A percentile compares a stretch with the other conserved stretches of the same genome.
Evolutionary conservation across 2,888 invertebrate species (phyloP).

Genomic region (Cerastis rubricosa): DNA sequence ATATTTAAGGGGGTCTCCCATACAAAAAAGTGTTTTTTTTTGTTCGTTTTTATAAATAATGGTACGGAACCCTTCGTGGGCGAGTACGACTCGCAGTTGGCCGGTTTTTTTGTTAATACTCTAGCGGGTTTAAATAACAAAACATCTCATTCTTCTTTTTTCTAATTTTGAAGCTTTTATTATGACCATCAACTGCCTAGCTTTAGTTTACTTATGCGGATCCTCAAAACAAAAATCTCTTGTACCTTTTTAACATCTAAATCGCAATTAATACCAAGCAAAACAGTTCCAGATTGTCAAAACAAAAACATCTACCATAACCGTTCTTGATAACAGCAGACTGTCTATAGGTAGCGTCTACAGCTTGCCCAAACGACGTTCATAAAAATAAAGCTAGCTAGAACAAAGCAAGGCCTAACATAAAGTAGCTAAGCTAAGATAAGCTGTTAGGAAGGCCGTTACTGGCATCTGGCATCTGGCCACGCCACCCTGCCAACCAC

Average conservation of each 20-base stretch:
- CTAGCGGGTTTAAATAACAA: no score
- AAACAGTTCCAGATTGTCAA: neutral
- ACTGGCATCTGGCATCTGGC: constrained; percentile 72
- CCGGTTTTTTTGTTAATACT: no score
- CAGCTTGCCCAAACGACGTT: constrained; percentile 46
- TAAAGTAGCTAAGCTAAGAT: constrained; percentile 64
- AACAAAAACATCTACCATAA: constrained; percentile 28
- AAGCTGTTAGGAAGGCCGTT: constrained; percentile 69
- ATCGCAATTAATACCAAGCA: neutral
- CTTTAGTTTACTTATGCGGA: no score
- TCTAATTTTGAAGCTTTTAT: no score
- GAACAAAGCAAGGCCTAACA: constrained; percentile 56
- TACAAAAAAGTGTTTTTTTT: no score
- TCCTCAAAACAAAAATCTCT: neutral
- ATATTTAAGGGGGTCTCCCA: no score
- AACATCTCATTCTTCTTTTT: no score
- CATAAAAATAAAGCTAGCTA: constrained; percentile 49
- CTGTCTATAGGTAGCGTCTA: constrained; percentile 12
- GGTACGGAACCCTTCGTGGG: no score
- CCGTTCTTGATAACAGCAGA: constrained; percentile 18
- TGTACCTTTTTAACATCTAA: neutral
- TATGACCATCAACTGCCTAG: no score
- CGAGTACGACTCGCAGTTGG: no score
- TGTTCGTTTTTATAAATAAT: no score
- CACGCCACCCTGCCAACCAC: constrained; percentile 61